A percentile compares a stretch with the other conserved stretches of the same genome.
These are phyloP conservation scores for Salvelinus sp. DNA, from an alignment of 2,113 vertebrate genomes.

Conservation along the genomic window DNA sequence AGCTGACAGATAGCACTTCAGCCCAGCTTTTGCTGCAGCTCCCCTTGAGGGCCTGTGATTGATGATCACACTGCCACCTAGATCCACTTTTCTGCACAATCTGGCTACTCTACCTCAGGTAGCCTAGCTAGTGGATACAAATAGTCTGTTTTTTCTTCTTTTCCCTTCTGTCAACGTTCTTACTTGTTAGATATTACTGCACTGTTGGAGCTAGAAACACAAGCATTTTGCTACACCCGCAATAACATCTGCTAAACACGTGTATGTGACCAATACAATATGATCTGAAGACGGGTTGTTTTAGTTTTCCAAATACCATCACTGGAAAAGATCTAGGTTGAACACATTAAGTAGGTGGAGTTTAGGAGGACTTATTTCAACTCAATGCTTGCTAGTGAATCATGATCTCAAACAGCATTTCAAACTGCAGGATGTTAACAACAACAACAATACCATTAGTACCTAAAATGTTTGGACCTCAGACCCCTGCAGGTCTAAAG, in stretches of 20 bases:
- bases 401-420: conserved; percentile 48
- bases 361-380: conserved; percentile 13
- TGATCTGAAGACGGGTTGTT: conserved; percentile 38
- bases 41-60: conserved; percentile 79
- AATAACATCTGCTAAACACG: no score
- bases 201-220: no score
- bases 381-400: conserved; percentile 47
- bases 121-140: conserved; percentile 51
- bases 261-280: no score
- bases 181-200: no score
- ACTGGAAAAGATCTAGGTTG: conserved; percentile 31
- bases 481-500: conserved; percentile 72
- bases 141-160: conserved; percentile 8
- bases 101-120: conserved; percentile 59
- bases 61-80: conserved; percentile 78
- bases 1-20: conserved; percentile 81
- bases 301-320: conserved; percentile 48
- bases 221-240: no score
- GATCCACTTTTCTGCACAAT: conserved; percentile 75
- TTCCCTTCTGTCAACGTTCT: conserved; percentile 36
- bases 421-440: conserved; percentile 54
- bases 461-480: conserved; percentile 63
- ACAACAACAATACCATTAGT: conserved; percentile 64
- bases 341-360: conserved; percentile 44
- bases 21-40: conserved; percentile 77